Conservation (phyloP, 1,140 invertebrate species). For the Orchesella cincta region DNA sequence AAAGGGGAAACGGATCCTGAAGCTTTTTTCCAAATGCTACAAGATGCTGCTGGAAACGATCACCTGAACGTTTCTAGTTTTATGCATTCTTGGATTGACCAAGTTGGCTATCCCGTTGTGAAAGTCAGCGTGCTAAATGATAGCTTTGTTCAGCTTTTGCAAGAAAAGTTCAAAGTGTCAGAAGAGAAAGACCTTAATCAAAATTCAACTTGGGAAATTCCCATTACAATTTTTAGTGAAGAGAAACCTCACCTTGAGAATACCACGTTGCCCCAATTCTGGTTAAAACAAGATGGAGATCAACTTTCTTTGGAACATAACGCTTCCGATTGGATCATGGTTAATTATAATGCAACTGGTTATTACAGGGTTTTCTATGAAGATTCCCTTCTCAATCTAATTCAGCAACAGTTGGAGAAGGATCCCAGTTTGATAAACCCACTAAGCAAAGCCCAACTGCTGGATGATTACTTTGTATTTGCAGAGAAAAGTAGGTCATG, state of each 20-base stretch:
- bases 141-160: neutral
- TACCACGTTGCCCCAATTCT: neutral
- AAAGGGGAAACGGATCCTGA: conserved; percentile 80
- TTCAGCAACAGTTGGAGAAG: conserved; percentile 27
- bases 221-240: neutral
- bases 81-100: conserved; percentile 12
- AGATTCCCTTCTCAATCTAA: neutral
- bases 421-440: conserved; percentile 27
- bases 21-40: conserved; percentile 79
- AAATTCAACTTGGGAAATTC: neutral
- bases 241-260: neutral
- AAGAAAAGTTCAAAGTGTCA: neutral
- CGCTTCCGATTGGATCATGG: conserved; percentile 2
- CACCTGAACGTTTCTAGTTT: conserved; percentile 51
- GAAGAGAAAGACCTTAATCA: neutral
- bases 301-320: neutral
- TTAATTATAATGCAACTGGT: conserved; percentile 33
- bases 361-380: conserved; percentile 46
- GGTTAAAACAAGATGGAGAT: neutral
- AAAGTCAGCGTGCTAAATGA: neutral
- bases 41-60: conserved; percentile 46
- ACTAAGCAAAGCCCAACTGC: conserved; percentile 39
- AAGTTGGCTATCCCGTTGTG: neutral
- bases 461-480: conserved; percentile 45
- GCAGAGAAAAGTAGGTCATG: conserved; percentile 27